Base-by-base conservation (phyloP, 2,113 vertebrate genomes). In the Podiceps cristatus region DNA sequence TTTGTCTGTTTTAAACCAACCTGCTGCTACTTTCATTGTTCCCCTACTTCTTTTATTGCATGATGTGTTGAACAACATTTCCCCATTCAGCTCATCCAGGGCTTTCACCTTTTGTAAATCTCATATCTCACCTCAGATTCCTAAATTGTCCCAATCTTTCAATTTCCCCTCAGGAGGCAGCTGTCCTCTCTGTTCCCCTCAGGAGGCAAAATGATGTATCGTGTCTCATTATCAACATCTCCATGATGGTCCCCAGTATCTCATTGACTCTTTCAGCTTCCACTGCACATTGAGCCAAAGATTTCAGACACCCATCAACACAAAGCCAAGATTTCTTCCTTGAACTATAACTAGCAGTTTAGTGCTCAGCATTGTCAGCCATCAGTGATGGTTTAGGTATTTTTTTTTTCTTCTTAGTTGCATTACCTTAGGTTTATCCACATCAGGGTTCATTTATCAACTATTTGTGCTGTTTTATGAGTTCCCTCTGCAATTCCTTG, bases 361-460 rank as follows among this genome's bases (percentile, higher is more conserved):
- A 33, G 9, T 69, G 28, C 31, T 66, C 31, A 66, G 7, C 7
- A 44, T 56, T 84, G 16, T 49, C 28, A 86, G 37, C 7, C 3
- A 42, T 20, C 37, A 59, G 7, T 18, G 22, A 40, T 20, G 22
- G 12, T 52, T 83, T 45, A 52, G 5, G 10, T 22, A 0, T 7
- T 19, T 35, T 33, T 1, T 35, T 42, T 69, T 67, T 47, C 37
- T 56, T 13, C 18, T 84, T 59, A 14, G 7, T 49, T 87, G 18
- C 2, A 10, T 69, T 85, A 28, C 0, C 64, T 62, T 49, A 62
- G 7, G 3, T 80, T 95, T 93, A 67, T 62, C 40, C 7, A 71
- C 8, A 27, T n/a, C 0, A 0, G 14, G 71, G 11, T 37, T 86
- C 3, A 25, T 71, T 74, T 91, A 22, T n/a, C 47, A 72, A 22